Base-by-base conservation (phyloP, 37 sponge, comb jelly and placozoan species). In the Spongilla lacustris region DNA sequence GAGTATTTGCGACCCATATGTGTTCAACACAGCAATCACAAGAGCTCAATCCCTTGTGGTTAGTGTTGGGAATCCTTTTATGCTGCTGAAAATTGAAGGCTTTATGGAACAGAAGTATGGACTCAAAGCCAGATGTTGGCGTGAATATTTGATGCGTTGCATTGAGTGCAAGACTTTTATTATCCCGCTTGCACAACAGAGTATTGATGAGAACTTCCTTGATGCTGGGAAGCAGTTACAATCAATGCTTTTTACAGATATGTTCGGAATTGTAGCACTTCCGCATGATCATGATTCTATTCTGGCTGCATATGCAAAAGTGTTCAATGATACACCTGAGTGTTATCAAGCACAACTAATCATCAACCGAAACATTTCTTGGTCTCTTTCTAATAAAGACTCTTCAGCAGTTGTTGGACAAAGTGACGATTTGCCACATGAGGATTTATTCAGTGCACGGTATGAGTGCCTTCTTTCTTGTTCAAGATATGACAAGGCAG, bases 1-100 rank as follows among this genome's bases (percentile, higher is more conserved):
- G 73, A 90, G 80, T 30, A 27, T 90, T 10, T 87, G 84, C 75
- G 73, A 87, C 66, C 79, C 69, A 17, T 83, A 84, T 70, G 83
- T 86, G 14, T 94, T 94, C 66, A 94, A 94, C 77, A 94, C 94
- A 30, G 85, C 88, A 23, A 69, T 92, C 24, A 92, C 93, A 26
- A 82, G 93, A 72, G 80, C 91, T 22, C 77, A 87, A 72, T 89
- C 87, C n/a, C 84, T 93, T 8, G 91, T 93, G 69, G 91, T 93
- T 25, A 78, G 68, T 67, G 85, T 89, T 24, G 94, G 94, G 6
- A 93, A 93, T 37, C 94, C 94, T 0, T 90, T 90, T 77, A 69
- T 82, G 35, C 74, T 93, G 1, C 84, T 93, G 9, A 36, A 70
- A 24, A 72, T 72, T 27, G 94, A 93, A 73, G 38, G 87, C 49